Evolutionary conservation across 2,797 vertebrate species (phyloP).

Genomic region (Nannoperca australis): DNA sequence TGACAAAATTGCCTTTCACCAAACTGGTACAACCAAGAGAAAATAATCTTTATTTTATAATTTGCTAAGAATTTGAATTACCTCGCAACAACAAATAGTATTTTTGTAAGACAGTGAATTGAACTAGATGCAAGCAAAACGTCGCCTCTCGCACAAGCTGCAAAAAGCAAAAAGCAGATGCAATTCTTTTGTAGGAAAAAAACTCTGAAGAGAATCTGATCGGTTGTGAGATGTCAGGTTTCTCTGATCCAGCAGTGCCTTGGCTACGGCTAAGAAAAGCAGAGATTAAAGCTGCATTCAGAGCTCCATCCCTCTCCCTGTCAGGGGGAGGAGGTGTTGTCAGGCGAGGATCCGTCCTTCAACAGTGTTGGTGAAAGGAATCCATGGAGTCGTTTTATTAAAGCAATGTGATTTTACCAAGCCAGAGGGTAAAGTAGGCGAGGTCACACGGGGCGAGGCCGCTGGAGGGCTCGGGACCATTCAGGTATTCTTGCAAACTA

Average conservation of each 20-base stretch:
- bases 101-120: slow-evolving; percentile 91
- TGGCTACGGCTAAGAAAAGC: slow-evolving; percentile 79
- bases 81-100: slow-evolving; percentile 84
- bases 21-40: slow-evolving; percentile 86
- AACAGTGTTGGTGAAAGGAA: slow-evolving; percentile 94
- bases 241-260: slow-evolving; percentile 87
- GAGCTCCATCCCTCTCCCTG: slow-evolving; percentile 52
- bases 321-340: slow-evolving; percentile 53
- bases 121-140: slow-evolving; percentile 58
- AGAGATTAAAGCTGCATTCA: slow-evolving; percentile 74
- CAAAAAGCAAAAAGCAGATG: slow-evolving; percentile 63
- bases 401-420: slow-evolving; percentile 73
- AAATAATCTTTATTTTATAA: slow-evolving; percentile 80
- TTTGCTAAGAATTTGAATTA: slow-evolving; percentile 85
- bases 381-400: slow-evolving; percentile 80
- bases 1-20: slow-evolving; percentile 91
- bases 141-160: slow-evolving; percentile 64
- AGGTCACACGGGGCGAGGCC: slow-evolving; percentile 59
- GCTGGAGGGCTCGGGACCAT: slow-evolving; percentile 78
- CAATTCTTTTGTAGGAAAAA: slow-evolving; percentile 47
- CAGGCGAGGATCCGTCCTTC: slow-evolving; percentile 69
- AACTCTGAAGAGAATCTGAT: slow-evolving; percentile 65
- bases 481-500: slow-evolving; percentile 62
- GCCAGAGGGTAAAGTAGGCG: slow-evolving; percentile 74
- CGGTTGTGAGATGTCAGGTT: slow-evolving; percentile 63